Conservation (phyloP, 1,140 invertebrate species). For the Drosophila nasuta region DNA sequence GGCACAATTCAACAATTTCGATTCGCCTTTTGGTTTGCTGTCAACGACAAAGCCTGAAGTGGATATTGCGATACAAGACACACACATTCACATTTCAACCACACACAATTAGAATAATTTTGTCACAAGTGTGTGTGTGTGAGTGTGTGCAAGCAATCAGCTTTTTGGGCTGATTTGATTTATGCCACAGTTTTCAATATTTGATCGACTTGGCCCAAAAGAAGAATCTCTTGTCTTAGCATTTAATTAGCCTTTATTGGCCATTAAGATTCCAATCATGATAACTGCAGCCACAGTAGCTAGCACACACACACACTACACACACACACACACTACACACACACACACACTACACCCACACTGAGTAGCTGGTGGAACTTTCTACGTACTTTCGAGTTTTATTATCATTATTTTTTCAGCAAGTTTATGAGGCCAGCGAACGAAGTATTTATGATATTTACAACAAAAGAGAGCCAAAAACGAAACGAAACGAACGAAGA, state of each 20-base stretch:
- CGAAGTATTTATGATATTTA: slow-evolving; percentile 82
- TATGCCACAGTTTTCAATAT: slow-evolving; percentile 62
- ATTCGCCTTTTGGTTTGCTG: slow-evolving; percentile 50
- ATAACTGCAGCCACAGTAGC: slow-evolving; percentile 59
- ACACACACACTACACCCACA: slow-evolving; percentile 42
- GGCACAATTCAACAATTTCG: slow-evolving; percentile 30
- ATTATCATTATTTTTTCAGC: slow-evolving; percentile 65
- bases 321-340: slow-evolving; percentile 18
- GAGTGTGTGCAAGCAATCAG: not conserved
- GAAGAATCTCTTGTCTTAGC: slow-evolving; percentile 37
- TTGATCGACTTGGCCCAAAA: slow-evolving; percentile 55
- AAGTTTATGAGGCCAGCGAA: slow-evolving; percentile 59
- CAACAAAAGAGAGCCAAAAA: slow-evolving; percentile 59
- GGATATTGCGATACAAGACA: slow-evolving; percentile 22
- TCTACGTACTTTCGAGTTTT: slow-evolving; percentile 56
- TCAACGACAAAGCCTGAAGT: slow-evolving; percentile 47
- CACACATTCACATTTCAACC: slow-evolving; percentile 23
- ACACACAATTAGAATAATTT: slow-evolving; percentile 56
- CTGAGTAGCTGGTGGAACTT: slow-evolving; percentile 44
- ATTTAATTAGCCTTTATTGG: slow-evolving; percentile 77
- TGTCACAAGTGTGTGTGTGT: slow-evolving; percentile 26
- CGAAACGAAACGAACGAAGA: slow-evolving; percentile 10
- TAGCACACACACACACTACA: not conserved
- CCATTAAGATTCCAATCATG: slow-evolving; percentile 77
- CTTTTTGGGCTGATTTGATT: slow-evolving; percentile 50